Evolutionary conservation across 2,113 vertebrate species (phyloP).

Genomic region (Notothenia rossii): DNA sequence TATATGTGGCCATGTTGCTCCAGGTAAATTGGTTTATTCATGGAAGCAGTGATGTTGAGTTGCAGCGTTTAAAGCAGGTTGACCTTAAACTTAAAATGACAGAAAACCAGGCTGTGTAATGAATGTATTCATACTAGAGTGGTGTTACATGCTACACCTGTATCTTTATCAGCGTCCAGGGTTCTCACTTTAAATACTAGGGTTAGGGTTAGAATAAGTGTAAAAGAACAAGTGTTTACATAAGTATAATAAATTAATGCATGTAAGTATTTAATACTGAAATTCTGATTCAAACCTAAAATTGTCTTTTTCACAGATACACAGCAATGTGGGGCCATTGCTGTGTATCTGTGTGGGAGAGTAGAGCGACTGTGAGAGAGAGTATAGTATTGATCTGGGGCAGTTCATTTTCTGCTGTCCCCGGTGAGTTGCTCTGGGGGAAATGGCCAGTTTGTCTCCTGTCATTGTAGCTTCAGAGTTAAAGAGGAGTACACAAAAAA

Average conservation of each 20-base stretch:
- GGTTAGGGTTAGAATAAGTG: too few relatives aligned
- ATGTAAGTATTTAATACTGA: background rate
- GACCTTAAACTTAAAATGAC: slow-evolving; percentile 41
- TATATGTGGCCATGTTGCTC: background rate
- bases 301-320: background rate
- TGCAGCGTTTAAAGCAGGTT: slow-evolving; percentile 21
- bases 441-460: slow-evolving; percentile 85
- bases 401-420: slow-evolving; percentile 84
- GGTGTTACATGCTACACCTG: background rate
- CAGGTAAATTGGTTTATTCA: slow-evolving; percentile 20
- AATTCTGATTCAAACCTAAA: background rate
- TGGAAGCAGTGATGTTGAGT: slow-evolving; percentile 14
- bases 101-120: slow-evolving; percentile 8
- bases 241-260: background rate
- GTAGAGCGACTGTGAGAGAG: slow-evolving; percentile 45
- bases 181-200: background rate
- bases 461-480: slow-evolving; percentile 78
- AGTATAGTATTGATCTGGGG: slow-evolving; percentile 80
- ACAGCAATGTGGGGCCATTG: background rate
- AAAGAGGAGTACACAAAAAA: slow-evolving; percentile 52
- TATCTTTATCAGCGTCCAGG: slow-evolving; percentile 3
- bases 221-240: too few relatives aligned
- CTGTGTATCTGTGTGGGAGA: slow-evolving; percentile 28
- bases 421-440: slow-evolving; percentile 79
- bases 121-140: slow-evolving; percentile 21